Evolutionary conservation across 2,888 invertebrate genomes (phyloP).

Genomic region (Drosophila flavopinicola): DNA sequence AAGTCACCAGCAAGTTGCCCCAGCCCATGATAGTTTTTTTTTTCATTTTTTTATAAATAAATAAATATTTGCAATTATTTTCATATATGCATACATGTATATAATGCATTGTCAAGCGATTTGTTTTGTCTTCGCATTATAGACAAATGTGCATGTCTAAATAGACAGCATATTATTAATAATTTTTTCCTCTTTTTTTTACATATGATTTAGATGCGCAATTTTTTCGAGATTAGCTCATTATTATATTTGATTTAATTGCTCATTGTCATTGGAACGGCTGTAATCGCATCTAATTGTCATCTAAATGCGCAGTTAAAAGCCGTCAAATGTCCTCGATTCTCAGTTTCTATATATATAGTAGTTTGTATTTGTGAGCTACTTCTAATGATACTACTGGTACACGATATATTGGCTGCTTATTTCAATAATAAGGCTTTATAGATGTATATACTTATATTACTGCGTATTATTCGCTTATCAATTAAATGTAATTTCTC

Average conservation of each 20-base stretch:
- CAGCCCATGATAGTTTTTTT: slow-evolving; percentile 21
- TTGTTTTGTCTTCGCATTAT: slow-evolving; percentile 15
- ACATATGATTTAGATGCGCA: slow-evolving; percentile 16
- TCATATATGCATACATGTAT: slow-evolving; percentile 4
- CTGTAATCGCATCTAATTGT: slow-evolving; percentile 49
- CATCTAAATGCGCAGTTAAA: slow-evolving; percentile 61
- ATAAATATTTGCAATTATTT: not conserved
- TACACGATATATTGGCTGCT: too few species aligned
- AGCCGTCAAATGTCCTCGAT: slow-evolving; percentile 15
- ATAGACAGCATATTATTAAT: slow-evolving; percentile 4
- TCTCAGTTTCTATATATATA: not conserved
- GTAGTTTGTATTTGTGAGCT: too few species aligned
- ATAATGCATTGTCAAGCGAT: too few species aligned
- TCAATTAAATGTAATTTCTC: not conserved
- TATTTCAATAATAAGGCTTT: too few species aligned
- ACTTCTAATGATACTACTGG: too few species aligned
- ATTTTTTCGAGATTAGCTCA: slow-evolving; percentile 57
- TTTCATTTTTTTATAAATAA: slow-evolving; percentile 4
- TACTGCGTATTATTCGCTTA: too few species aligned
- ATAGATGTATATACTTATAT: too few species aligned
- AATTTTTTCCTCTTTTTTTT: slow-evolving; percentile 8
- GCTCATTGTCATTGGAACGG: slow-evolving; percentile 58
- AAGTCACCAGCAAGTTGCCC: slow-evolving; percentile 40
- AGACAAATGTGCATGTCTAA: slow-evolving; percentile 9
- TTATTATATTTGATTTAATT: slow-evolving; percentile 61